These are phyloP conservation scores for Schizothorax lantsangensis DNA, from an alignment of 2,797 vertebrate species.

Conservation along the genomic window DNA sequence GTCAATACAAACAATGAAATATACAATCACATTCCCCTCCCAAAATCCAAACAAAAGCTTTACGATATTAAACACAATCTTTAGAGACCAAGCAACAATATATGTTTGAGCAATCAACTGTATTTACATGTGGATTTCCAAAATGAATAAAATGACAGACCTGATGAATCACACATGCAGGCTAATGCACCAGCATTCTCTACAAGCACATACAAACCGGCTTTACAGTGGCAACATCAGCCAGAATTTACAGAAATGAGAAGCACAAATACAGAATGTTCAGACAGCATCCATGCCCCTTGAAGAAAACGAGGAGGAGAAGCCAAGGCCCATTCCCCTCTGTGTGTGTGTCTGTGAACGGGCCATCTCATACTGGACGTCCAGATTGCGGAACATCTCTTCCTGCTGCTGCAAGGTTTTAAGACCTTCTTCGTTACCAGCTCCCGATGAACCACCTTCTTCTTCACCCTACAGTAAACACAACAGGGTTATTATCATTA, in stretches of 20 bases:
- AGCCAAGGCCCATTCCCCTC: constrained; percentile 96
- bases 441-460: constrained; percentile 82
- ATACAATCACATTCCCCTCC: constrained; percentile 54
- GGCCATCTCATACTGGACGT: constrained; percentile 98
- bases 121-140: constrained; percentile 90
- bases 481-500: background rate
- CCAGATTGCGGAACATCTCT: constrained; percentile 96
- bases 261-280: constrained; percentile 59
- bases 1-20: constrained; percentile 70
- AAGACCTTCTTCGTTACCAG: constrained; percentile 88
- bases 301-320: constrained; percentile 87
- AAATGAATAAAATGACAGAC: constrained; percentile 86
- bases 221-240: constrained; percentile 75
- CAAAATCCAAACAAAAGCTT: constrained; percentile 62
- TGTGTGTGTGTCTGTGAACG: constrained; percentile 98
- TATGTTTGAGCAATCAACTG: constrained; percentile 83
- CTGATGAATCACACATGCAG: constrained; percentile 96
- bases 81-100: constrained; percentile 81
- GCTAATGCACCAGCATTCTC: constrained; percentile 86
- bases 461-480: constrained; percentile 84
- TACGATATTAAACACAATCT: constrained; percentile 62
- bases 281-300: constrained; percentile 95
- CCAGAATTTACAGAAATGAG: constrained; percentile 18
- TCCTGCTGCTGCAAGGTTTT: constrained; percentile 97
- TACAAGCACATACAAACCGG: constrained; percentile 65